phyloP scores from a whole-genome alignment of 2,113 vertebrate species.

The Phoenicopterus ruber region DNA sequence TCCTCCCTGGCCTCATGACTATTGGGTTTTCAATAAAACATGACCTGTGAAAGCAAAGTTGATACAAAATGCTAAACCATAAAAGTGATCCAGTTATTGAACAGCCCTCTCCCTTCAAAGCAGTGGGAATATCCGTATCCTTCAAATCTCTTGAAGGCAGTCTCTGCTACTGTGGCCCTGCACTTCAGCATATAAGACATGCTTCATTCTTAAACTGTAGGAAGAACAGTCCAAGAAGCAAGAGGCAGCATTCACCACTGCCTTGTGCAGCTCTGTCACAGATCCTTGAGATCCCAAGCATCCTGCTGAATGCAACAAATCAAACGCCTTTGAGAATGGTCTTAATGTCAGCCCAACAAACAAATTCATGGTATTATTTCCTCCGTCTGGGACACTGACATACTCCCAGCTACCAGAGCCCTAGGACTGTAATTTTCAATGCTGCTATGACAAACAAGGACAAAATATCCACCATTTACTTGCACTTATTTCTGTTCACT shows the following conservation, averaged over 20 bases:
- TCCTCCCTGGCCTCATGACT: not conserved
- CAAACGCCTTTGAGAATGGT: not conserved
- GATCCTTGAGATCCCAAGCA: not conserved
- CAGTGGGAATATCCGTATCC: not conserved
- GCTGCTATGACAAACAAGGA: not conserved
- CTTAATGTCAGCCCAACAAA: not conserved
- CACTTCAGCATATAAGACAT: not conserved
- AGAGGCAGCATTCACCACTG: not conserved
- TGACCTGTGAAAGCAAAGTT: not conserved
- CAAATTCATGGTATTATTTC: not conserved
- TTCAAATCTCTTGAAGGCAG: not conserved
- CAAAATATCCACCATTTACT: not conserved
- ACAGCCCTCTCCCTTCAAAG: not conserved
- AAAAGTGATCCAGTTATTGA: not conserved
- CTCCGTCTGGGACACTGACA: not conserved
- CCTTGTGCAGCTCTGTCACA: not conserved
- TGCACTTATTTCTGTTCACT: not conserved
- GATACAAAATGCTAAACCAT: not conserved
- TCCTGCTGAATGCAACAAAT: not conserved
- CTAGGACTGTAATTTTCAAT: not conserved
- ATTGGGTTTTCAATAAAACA: not conserved
- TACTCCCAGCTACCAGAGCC: not conserved
- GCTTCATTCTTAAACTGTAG: not conserved
- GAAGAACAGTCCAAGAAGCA: not conserved
- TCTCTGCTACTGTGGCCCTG: not conserved